phyloP scores from a whole-genome alignment of 92 coral and sea anemone species.

The Anthopleura xanthogrammica region DNA sequence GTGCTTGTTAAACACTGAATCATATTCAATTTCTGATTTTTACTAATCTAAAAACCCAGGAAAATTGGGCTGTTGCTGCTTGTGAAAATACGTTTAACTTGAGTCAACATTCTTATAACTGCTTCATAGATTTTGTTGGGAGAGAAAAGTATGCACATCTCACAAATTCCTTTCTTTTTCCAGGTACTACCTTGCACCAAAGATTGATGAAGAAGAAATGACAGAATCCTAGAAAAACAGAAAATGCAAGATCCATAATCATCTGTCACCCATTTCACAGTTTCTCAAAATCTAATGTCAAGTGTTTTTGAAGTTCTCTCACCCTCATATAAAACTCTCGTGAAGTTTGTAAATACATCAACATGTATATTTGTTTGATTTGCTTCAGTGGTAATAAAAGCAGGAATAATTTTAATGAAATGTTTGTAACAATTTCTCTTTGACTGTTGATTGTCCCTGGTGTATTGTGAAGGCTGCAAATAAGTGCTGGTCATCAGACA shows the following conservation, averaged over 20 bases:
- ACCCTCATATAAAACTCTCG: not conserved
- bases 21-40: no score
- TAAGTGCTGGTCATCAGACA: no score
- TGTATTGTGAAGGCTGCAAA: no score
- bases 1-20: no score
- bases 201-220: conserved; percentile 81
- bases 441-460: not conserved
- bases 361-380: conserved; percentile 2
- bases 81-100: no score
- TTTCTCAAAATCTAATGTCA: not conserved
- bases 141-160: no score
- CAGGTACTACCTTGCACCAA: conserved; percentile 86
- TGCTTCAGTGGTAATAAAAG: conserved; percentile 14
- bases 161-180: not conserved
- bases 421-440: not conserved
- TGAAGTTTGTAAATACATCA: conserved; percentile 16
- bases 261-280: not conserved
- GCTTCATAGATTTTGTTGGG: not conserved
- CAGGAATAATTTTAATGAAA: conserved; percentile 1
- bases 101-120: no score
- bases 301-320: not conserved
- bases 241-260: not conserved
- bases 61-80: no score
- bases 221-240: conserved; percentile 38
- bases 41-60: no score